phyloP scores from a whole-genome alignment of 1,140 invertebrate genomes.

The Solenopsis invicta region DNA sequence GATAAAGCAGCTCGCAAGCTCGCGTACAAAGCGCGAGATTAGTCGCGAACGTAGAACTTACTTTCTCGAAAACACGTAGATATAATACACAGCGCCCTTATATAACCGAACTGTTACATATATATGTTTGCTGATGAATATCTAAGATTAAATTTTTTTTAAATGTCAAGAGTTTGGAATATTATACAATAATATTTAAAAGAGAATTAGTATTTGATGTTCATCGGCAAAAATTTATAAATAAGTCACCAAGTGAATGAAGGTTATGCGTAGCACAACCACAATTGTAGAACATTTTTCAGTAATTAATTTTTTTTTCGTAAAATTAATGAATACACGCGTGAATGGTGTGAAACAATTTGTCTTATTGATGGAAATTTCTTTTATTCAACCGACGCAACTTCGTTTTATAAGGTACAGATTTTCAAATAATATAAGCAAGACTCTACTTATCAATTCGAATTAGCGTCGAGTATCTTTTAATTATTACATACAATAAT shows the following conservation, averaged over 20 bases:
- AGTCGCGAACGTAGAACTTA: constrained; percentile 40
- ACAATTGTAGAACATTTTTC: not conserved
- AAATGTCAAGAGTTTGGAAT: no score
- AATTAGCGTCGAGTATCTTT: no score
- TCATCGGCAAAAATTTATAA: not conserved
- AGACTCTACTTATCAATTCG: no score
- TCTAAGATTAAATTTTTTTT: no score
- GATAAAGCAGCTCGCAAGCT: constrained; percentile 27
- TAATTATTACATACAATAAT: no score
- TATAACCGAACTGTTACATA: no score
- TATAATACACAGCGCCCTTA: not conserved
- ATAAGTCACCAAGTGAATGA: not conserved
- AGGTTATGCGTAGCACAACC: not conserved
- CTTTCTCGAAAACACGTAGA: not conserved
- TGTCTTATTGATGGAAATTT: no score
- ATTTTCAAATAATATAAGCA: no score
- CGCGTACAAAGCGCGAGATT: constrained; percentile 33
- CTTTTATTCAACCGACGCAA: no score
- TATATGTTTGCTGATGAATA: no score
- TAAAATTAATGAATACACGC: constrained; percentile 16
- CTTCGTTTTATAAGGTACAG: no score
- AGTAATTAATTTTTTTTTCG: not conserved
- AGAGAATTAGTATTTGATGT: not conserved
- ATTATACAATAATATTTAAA: not conserved
- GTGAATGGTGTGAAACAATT: no score